These are phyloP conservation scores for Drosophila setosimentum DNA, from an alignment of 2,888 invertebrate genomes.

Conservation along the genomic window DNA sequence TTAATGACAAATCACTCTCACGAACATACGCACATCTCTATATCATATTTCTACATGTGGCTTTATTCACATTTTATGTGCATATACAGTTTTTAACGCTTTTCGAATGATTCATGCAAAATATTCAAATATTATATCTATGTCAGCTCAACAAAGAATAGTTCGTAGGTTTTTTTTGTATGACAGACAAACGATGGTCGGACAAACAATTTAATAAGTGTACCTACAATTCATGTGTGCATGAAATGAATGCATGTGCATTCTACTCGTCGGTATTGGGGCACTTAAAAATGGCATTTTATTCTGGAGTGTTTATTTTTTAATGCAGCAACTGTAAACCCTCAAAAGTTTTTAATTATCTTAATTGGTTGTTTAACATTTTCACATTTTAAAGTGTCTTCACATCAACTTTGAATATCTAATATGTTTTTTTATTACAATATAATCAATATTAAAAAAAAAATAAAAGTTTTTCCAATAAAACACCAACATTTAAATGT, in stretches of 20 bases:
- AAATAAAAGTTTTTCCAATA: background rate
- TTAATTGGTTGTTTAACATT: background rate
- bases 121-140: constrained; percentile 18
- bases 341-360: background rate
- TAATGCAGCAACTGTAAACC: background rate
- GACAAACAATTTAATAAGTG: constrained; percentile 3
- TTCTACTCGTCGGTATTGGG: constrained; percentile 7
- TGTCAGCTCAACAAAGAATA: constrained; percentile 12
- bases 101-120: constrained; percentile 20
- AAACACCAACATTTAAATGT: background rate
- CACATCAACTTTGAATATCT: background rate
- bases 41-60: background rate
- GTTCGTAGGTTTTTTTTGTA: constrained; percentile 1
- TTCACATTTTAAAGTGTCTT: background rate
- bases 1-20: constrained; percentile 31
- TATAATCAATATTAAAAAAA: background rate
- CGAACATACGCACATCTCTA: background rate
- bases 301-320: constrained; percentile 12
- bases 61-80: constrained; percentile 13
- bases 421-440: background rate
- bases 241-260: constrained; percentile 34
- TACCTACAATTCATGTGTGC: constrained; percentile 26
- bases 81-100: constrained; percentile 36
- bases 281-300: constrained; percentile 17
- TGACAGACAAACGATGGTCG: constrained; percentile 16